Evolutionary conservation across 2,113 vertebrate species (phyloP).

Genomic region (Callipepla californica): DNA sequence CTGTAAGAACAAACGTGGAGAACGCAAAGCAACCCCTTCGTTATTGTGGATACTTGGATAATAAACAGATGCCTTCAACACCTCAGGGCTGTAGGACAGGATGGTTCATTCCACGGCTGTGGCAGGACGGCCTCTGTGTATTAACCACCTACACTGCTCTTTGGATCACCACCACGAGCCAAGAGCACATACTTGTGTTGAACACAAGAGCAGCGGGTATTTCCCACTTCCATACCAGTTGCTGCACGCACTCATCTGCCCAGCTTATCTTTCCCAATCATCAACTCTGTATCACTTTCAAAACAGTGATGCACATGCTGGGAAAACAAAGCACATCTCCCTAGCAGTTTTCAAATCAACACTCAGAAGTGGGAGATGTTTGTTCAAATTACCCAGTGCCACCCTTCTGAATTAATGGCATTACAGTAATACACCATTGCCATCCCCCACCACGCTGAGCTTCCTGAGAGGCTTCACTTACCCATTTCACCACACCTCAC

Average conservation of each 20-base stretch:
- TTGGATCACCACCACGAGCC: not conserved
- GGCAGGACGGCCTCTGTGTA: not conserved
- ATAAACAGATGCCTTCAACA: not conserved
- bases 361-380: not conserved
- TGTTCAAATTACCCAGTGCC: not conserved
- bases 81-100: not conserved
- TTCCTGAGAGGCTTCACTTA: not conserved
- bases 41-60: not conserved
- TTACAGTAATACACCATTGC: not conserved
- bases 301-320: not conserved
- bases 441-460: not conserved
- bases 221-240: not conserved
- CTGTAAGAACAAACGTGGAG: not conserved
- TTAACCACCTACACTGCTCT: not conserved
- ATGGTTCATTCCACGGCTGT: not conserved
- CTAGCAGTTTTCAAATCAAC: not conserved
- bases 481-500: not conserved
- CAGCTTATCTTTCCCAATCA: not conserved
- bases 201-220: not conserved
- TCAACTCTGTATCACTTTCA: not conserved
- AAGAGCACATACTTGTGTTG: not conserved
- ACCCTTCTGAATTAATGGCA: not conserved
- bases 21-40: not conserved
- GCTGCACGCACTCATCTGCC: not conserved
- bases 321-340: not conserved